Evolutionary conservation across 2,113 vertebrate species (phyloP).

Genomic region (Serinus canaria): DNA sequence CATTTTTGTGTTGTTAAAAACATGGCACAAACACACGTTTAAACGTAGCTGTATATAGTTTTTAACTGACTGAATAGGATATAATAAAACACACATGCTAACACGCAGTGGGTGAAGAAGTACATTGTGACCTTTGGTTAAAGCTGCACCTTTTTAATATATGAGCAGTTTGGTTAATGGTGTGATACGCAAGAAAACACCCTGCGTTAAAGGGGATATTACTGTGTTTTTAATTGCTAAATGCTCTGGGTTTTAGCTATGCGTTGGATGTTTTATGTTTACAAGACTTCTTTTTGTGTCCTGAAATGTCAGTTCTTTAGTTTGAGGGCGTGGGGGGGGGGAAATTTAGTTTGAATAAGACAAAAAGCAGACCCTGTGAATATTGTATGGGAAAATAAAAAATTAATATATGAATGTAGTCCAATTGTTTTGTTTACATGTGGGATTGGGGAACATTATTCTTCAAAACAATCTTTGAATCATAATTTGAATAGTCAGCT

Average conservation of each 20-base stretch:
- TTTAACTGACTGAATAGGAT: constrained; percentile 42
- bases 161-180: background rate
- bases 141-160: constrained; percentile 46
- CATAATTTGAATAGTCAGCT: background rate
- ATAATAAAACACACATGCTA: constrained; percentile 54
- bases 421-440: background rate
- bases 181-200: constrained; percentile 5
- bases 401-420: constrained; percentile 68
- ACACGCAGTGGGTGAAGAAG: constrained; percentile 46
- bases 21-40: constrained; percentile 55
- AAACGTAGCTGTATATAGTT: constrained; percentile 71
- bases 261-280: constrained; percentile 58
- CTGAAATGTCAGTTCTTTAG: constrained; percentile 36
- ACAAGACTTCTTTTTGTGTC: constrained; percentile 39
- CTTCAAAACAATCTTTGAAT: background rate
- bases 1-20: constrained; percentile 61
- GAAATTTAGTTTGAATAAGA: constrained; percentile 47
- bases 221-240: constrained; percentile 37
- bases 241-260: constrained; percentile 43
- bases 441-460: background rate
- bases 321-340: background rate
- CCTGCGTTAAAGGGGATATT: constrained; percentile 51
- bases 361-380: constrained; percentile 59
- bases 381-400: constrained; percentile 71
- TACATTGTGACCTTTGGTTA: constrained; percentile 45